A percentile compares a stretch with the other conserved stretches of the same genome.
Conservation (phyloP, 1,140 invertebrate genomes). For the Ctenoplectra terminalis region DNA sequence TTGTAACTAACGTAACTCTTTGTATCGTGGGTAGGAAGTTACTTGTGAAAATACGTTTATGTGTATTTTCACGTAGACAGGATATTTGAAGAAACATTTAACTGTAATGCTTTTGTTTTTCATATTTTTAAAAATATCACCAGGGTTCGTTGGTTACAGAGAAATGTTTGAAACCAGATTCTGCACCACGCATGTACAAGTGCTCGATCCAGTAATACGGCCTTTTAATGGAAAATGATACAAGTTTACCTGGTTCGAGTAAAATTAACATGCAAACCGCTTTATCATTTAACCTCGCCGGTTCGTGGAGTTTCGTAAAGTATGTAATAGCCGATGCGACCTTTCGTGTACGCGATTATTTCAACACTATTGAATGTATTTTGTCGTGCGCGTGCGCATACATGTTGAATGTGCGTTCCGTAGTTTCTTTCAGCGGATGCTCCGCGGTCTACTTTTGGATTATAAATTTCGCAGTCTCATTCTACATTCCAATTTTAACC, state of each 20-base stretch:
- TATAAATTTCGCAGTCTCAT: constrained; percentile 46
- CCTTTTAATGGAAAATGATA: not conserved
- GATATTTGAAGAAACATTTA: not conserved
- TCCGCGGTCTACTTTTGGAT: constrained; percentile 21
- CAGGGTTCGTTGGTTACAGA: not conserved
- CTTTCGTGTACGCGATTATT: not conserved
- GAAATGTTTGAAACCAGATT: not conserved
- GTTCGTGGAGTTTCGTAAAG: no score
- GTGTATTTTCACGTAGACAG: not conserved
- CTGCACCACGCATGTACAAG: not conserved
- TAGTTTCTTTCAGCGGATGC: constrained; percentile 13
- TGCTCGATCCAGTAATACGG: not conserved
- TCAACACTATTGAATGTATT: not conserved
- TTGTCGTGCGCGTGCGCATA: no score
- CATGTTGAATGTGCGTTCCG: not conserved
- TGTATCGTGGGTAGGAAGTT: no score
- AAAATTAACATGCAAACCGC: not conserved
- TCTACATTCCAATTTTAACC: constrained; percentile 46
- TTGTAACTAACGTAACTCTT: no score
- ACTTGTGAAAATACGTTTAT: no score
- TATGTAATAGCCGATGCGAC: not conserved
- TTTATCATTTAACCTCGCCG: not conserved
- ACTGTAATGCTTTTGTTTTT: no score
- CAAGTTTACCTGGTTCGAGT: not conserved
- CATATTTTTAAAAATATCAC: not conserved